Base-by-base conservation (phyloP, 2,113 vertebrate genomes). In the Xenotilapia longispinis region DNA sequence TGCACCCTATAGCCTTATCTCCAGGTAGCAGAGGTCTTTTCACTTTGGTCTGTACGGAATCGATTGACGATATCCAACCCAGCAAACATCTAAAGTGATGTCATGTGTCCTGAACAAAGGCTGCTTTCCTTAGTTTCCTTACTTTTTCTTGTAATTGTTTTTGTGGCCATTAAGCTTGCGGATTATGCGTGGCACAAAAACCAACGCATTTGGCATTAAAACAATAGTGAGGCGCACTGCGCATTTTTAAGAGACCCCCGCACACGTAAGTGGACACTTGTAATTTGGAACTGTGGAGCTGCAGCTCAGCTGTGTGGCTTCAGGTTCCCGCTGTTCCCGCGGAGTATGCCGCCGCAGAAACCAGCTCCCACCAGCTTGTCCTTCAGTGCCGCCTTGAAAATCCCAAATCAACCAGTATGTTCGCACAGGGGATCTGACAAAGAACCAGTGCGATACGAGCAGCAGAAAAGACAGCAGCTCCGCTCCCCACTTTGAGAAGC, bases 291-390 rank as follows among this genome's bases (percentile, higher is more conserved):
- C 6, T 28, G 42, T 47, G 21, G 6, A n/a, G 49, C 21, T 36
- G 17, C 53, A 51, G 63, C 33, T 75, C 28, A 82, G 87, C 55
- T 57, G 12, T 63, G 36, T 83, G 89, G 84, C 87, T 91, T 87
- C 88, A 81, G 80, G 19, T 86, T 91, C 93, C 87, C 92, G 84
- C 95, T 87, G 89, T 83, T 95, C 94, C 93, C 91, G 81, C 11
- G 84, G 31, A 40, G 88, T 75, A 26, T 88, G 79, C 85, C 94
- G 96, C 95, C 94, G 28, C 85, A 58, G 2, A 86, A 78, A 70
- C 14, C 73, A 45, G 33, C 49, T 23, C 75, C 42, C 45, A 51
- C 73, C 17, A 49, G 23, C 42, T 75, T 3, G 28, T 42, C 70
- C 33, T 9, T 9, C 31, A 23, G 80, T 54, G 55, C 36, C 73